Evolutionary conservation across 2,797 vertebrate genomes (phyloP).

Genomic region (Varecia variegata): DNA sequence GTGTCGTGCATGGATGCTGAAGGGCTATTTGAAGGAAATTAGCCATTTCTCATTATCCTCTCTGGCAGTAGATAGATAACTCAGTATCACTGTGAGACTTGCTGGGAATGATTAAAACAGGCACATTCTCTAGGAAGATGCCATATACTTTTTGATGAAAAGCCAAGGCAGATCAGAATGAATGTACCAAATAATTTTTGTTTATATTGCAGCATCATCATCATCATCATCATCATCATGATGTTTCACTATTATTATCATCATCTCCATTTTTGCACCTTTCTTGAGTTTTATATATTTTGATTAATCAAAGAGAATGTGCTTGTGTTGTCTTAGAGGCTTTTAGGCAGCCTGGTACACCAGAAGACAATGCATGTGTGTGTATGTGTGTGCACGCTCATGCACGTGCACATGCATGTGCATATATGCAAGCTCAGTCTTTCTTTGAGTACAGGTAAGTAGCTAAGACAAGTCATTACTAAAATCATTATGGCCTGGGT

Average conservation of each 20-base stretch:
- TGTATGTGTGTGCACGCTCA: background rate
- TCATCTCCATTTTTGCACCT: conserved; percentile 14
- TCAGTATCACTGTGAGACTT: background rate
- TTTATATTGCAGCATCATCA: background rate
- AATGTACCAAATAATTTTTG: background rate
- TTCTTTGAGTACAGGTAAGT: conserved; percentile 78
- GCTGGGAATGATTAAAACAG: background rate
- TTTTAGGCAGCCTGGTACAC: conserved; percentile 55
- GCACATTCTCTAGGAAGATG: background rate
- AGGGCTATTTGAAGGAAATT: background rate
- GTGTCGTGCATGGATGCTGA: background rate
- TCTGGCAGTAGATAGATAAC: background rate
- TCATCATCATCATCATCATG: background rate
- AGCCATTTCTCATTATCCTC: background rate
- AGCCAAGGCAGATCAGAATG: background rate
- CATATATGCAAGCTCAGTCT: conserved; percentile 19
- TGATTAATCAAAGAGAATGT: conserved; percentile 48
- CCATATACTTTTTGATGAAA: background rate
- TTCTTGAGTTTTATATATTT: conserved; percentile 66
- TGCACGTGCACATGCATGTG: background rate
- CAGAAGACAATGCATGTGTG: conserved; percentile 32
- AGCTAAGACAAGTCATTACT: conserved; percentile 78
- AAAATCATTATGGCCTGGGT: conserved; percentile 74
- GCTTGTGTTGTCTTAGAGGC: conserved; percentile 73
- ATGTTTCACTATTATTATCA: background rate